Base-by-base conservation (phyloP, 2,113 vertebrate species). In the Narcine bancroftii region DNA sequence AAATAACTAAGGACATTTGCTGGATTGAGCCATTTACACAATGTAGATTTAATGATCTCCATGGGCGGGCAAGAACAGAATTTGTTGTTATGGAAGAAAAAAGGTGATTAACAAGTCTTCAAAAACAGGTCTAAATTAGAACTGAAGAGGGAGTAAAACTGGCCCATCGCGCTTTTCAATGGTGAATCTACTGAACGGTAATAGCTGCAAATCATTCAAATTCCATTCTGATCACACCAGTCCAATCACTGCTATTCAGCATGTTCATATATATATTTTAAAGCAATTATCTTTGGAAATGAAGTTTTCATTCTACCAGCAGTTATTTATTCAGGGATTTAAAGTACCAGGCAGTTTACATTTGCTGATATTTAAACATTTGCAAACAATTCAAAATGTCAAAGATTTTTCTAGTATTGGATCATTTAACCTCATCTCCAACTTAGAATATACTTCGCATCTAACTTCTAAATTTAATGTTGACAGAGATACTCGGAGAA, bases 221-320 rank as follows among this genome's bases (percentile, higher is more conserved):
- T 83, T 83, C 47, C 17, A 83, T 83, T 56, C 79, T 3, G 17
- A 56, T 56, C 79, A 83, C 76, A 79, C 79, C 47, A 53, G 79
- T 83, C 79, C 11, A 83, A 83, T 79, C 79, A 56, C 47, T 56
- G 47, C 79, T 83, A 56, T 83, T 83, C 50, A n/a, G 79, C 50
- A n/a, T 13, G 11, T n/a, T 50, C 56, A 33, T 83, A 33, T 83
- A n/a, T 56, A 81, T 81, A 17, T 75, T 75, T 75, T 75, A 39
- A 79, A 26, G 45, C 76, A 79, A 79, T 79, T 79, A 79, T 47
- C 76, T 79, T 47, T 79, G 76, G 47, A 45, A 79, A 79, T 29
- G 45, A 47, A 45, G 21, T 24, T 79, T 19, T 42, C 19, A 79
- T 6, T 79, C 76, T 26, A 11, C 77, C 10, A 81, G 24, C 45